phyloP scores from a whole-genome alignment of 2,113 vertebrate species.

The Glareola pratincola region DNA sequence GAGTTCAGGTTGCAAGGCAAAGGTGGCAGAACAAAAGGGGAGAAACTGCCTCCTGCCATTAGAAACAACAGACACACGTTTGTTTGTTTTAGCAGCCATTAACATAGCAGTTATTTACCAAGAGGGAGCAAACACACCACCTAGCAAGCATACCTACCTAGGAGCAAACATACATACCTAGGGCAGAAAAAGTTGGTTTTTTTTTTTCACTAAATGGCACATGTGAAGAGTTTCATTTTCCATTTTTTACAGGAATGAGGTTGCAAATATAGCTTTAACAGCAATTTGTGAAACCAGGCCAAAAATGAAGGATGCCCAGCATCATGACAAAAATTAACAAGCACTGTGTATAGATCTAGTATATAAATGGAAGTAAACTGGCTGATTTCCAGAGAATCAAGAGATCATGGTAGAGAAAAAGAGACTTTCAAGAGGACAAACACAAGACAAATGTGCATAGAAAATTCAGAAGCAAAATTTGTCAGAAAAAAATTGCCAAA shows the following conservation, averaged over 20 bases:
- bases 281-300: background rate
- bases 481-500: background rate
- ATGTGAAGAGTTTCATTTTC: background rate
- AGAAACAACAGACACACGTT: background rate
- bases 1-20: background rate
- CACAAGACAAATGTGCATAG: fast-evolving
- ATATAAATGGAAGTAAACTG: background rate
- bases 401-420: background rate
- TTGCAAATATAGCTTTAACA: background rate
- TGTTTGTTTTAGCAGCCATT: background rate
- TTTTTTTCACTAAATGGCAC: background rate
- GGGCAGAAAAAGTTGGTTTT: background rate
- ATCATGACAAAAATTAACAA: background rate
- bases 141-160: too few relatives aligned
- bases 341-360: background rate
- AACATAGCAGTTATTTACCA: background rate
- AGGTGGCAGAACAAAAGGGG: background rate
- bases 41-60: background rate
- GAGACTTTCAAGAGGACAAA: background rate
- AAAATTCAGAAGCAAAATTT: background rate
- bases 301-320: background rate
- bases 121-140: background rate
- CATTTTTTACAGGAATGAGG: background rate
- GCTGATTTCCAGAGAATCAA: background rate
- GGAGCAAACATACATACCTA: too few relatives aligned